phyloP scores from a whole-genome alignment of 2,113 vertebrate genomes.

The Passer montanus region DNA sequence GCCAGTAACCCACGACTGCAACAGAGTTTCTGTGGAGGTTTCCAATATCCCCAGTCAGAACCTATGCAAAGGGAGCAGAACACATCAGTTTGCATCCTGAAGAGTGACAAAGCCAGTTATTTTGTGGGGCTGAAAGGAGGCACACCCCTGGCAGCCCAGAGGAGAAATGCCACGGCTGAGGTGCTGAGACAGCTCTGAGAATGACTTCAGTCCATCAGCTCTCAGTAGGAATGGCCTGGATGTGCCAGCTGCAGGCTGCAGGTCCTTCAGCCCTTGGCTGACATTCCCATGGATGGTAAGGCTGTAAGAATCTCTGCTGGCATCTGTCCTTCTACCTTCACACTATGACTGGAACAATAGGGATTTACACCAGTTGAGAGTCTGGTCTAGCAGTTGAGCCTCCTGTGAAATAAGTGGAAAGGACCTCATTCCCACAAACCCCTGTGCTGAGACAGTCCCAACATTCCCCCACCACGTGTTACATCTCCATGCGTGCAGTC shows the following conservation, averaged over 20 bases:
- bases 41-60: not conserved
- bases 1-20: not conserved
- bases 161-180: not conserved
- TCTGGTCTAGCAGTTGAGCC: not conserved
- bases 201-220: not conserved
- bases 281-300: not conserved
- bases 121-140: not conserved
- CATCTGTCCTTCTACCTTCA: not conserved
- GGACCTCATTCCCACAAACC: not conserved
- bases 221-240: accelerated
- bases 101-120: not conserved
- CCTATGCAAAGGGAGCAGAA: not conserved
- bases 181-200: not conserved
- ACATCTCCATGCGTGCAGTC: not conserved
- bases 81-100: not conserved
- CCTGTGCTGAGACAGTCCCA: accelerated
- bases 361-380: not conserved
- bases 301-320: not conserved
- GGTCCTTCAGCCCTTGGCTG: not conserved
- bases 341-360: not conserved
- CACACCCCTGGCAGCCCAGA: not conserved
- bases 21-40: not conserved
- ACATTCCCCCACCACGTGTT: accelerated
- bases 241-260: not conserved
- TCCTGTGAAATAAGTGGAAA: not conserved